Evolutionary conservation across 1,140 invertebrate genomes (phyloP).

Genomic region (Eumeta japonica): DNA sequence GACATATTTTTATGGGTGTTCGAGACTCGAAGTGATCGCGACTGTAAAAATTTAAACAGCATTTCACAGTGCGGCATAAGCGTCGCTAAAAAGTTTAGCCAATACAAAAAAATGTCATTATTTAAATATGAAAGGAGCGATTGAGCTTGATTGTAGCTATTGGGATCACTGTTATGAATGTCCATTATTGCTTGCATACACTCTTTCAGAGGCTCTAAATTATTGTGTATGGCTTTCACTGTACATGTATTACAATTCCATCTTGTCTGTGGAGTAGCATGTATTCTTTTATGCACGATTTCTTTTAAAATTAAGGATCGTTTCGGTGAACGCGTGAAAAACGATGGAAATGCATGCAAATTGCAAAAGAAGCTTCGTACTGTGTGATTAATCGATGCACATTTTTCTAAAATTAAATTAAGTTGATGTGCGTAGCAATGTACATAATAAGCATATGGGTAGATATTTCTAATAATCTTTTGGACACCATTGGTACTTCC

Average conservation of each 20-base stretch:
- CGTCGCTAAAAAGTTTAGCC: constrained; percentile 9
- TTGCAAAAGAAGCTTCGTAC: too few relatives aligned
- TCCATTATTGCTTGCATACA: constrained; percentile 10
- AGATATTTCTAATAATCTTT: too few relatives aligned
- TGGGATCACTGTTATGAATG: constrained; percentile 5
- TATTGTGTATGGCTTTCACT: constrained; percentile 7
- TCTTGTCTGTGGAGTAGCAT: constrained; percentile 9
- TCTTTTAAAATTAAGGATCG: constrained; percentile 8
- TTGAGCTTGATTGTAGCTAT: constrained; percentile 9
- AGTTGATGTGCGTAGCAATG: too few relatives aligned
- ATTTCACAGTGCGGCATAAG: constrained; percentile 10
- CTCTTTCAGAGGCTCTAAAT: constrained; percentile 9
- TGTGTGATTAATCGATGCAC: too few relatives aligned
- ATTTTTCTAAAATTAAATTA: too few relatives aligned
- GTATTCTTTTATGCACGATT: constrained; percentile 6
- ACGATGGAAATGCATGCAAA: too few relatives aligned
- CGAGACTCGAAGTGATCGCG: constrained; percentile 5
- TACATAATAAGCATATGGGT: too few relatives aligned
- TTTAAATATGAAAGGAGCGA: constrained; percentile 7
- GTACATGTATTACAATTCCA: constrained; percentile 10
- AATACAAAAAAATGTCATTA: constrained; percentile 8
- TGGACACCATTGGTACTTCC: too few relatives aligned
- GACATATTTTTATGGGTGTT: too few relatives aligned
- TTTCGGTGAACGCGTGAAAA: constrained; percentile 5
- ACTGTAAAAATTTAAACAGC: constrained; percentile 10